A percentile compares a stretch with the other conserved stretches of the same genome.
Evolutionary conservation across 2,888 invertebrate species (phyloP).

Genomic region (Lasioglossum calceatum): DNA sequence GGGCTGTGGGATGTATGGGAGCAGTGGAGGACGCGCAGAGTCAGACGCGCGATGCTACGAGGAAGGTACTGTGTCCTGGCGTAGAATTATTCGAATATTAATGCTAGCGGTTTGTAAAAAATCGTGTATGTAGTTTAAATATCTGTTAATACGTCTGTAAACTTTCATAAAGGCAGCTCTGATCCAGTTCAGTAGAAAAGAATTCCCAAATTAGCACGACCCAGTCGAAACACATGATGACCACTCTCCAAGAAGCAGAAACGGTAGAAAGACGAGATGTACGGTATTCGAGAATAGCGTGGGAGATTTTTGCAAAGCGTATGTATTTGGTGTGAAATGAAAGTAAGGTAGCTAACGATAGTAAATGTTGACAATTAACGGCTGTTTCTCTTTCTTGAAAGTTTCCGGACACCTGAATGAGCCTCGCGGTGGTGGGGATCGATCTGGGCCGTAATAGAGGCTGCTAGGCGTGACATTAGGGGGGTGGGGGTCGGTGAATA

Average conservation of each 20-base stretch:
- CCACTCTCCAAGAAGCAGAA: no score
- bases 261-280: neutral
- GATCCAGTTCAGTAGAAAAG: neutral
- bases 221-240: neutral
- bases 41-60: no score
- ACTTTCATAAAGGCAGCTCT: neutral
- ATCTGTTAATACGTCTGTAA: neutral
- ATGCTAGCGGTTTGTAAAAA: neutral
- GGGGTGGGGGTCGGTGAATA: neutral
- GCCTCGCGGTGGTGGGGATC: neutral
- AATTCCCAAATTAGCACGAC: neutral
- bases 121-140: neutral
- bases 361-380: neutral
- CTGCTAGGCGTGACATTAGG: neutral
- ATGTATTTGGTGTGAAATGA: neutral
- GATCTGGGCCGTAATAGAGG: neutral
- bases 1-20: neutral
- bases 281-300: neutral
- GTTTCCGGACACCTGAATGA: neutral
- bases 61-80: neutral
- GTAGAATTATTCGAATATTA: neutral
- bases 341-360: neutral
- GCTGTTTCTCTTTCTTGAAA: slow-evolving; percentile 1
- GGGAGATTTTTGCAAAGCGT: neutral
- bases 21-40: neutral